A percentile compares a stretch with the other conserved stretches of the same genome.
Evolutionary conservation across 2,797 vertebrate genomes (phyloP).

Genomic region (Perdix hodgsoniae): DNA sequence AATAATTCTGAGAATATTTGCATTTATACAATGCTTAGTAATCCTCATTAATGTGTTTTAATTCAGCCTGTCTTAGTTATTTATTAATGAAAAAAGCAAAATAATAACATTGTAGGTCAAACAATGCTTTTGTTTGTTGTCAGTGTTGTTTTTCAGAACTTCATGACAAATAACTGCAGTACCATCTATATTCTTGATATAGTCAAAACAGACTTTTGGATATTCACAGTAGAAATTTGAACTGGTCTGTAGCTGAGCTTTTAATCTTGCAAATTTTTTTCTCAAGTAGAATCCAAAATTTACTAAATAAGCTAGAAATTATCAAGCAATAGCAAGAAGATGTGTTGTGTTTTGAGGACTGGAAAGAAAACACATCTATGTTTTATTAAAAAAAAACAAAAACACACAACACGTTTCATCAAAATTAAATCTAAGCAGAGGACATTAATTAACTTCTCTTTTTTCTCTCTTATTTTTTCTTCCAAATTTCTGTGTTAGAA

Average conservation of each 20-base stretch:
- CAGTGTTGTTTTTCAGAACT: not conserved
- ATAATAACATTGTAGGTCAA: not conserved
- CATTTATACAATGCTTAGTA: not conserved
- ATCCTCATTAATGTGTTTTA: not conserved
- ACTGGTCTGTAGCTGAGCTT: not conserved
- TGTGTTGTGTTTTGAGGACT: not conserved
- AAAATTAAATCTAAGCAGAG: not conserved
- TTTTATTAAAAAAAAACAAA: not conserved
- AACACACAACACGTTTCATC: fast-evolving
- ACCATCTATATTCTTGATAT: not conserved
- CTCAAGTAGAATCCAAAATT: not conserved
- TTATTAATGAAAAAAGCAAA: not conserved
- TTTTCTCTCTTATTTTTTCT: not conserved
- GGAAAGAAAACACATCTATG: not conserved
- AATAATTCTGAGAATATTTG: not conserved
- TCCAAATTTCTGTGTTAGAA: not conserved
- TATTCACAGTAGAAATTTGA: not conserved
- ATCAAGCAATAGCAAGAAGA: not conserved
- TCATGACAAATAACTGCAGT: not conserved
- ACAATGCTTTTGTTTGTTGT: not conserved
- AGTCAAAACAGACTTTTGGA: not conserved
- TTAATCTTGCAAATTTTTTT: not conserved
- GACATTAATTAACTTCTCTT: not conserved
- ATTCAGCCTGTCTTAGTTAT: not conserved
- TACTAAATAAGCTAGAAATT: not conserved